A percentile compares a stretch with the other conserved stretches of the same genome.
Evolutionary conservation across 2,888 invertebrate genomes (phyloP).

Genomic region (Drosophila paramelanica): DNA sequence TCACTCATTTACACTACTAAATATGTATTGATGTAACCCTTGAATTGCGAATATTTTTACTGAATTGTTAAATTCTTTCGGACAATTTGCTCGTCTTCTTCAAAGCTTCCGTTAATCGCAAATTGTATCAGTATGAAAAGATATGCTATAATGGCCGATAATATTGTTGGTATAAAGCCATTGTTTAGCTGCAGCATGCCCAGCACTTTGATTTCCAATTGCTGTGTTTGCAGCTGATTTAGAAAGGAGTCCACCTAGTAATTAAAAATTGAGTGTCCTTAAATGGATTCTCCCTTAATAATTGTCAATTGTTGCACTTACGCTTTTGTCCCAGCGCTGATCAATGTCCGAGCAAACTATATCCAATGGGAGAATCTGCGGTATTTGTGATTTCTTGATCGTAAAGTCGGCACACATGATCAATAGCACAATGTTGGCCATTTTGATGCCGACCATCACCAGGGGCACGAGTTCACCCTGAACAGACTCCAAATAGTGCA

Average conservation of each 20-base stretch:
- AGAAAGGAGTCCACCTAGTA: conserved; percentile 63
- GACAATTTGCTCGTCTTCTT: conserved; percentile 32
- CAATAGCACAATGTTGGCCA: conserved; percentile 67
- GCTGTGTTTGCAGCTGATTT: conserved; percentile 67
- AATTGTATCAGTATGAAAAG: conserved; percentile 79
- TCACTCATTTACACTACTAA: no score
- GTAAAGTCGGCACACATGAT: conserved; percentile 72
- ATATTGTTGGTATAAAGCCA: conserved; percentile 69
- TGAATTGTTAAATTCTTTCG: neutral
- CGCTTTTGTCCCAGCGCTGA: conserved; percentile 79
- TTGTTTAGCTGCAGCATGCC: conserved; percentile 77
- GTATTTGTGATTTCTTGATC: conserved; percentile 64
- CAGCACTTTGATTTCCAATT: conserved; percentile 71
- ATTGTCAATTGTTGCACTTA: conserved; percentile 43
- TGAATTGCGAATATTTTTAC: neutral
- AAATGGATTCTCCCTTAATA: no score
- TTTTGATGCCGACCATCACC: conserved; percentile 55
- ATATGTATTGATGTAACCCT: no score
- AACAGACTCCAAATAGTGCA: conserved; percentile 48
- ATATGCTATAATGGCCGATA: conserved; percentile 79
- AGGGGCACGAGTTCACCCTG: conserved; percentile 47
- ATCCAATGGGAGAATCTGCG: conserved; percentile 70
- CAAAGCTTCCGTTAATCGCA: conserved; percentile 66
- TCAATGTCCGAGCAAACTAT: conserved; percentile 76
- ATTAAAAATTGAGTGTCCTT: neutral